A percentile compares a stretch with the other conserved stretches of the same genome.
Conservation (phyloP, 2,113 vertebrate species). For the Chionomys nivalis region DNA sequence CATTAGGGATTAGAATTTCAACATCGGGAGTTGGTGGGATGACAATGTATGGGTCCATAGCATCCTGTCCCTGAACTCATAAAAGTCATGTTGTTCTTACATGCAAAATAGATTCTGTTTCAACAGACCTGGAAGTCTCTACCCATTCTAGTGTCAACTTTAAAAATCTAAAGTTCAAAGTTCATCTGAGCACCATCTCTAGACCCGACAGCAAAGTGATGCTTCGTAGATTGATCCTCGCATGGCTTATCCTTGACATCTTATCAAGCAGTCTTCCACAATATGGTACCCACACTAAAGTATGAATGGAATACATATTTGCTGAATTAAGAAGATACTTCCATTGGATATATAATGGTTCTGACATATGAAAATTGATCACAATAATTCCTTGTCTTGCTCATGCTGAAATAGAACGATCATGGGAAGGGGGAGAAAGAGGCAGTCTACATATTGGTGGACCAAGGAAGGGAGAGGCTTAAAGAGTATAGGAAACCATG, state of each 20-base stretch:
- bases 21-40: not conserved
- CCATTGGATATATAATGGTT: constrained; percentile 13
- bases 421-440: not conserved
- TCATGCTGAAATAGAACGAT: constrained; percentile 12
- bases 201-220: not conserved
- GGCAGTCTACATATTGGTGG: not conserved
- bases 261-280: not conserved
- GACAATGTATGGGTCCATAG: not conserved
- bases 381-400: not conserved
- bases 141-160: not conserved
- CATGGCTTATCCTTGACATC: not conserved
- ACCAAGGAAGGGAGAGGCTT: not conserved
- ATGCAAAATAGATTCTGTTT: not conserved
- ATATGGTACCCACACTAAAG: not conserved
- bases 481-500: not conserved
- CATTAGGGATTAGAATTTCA: not conserved
- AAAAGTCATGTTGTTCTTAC: not conserved
- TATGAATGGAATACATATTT: not conserved
- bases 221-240: not conserved
- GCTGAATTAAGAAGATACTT: not conserved
- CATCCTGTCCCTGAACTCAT: not conserved
- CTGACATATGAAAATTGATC: not conserved
- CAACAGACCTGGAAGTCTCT: not conserved
- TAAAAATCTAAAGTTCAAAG: constrained; percentile 10
- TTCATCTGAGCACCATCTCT: not conserved